Evolutionary conservation across 2,888 invertebrate genomes (phyloP).

Genomic region (Hypena proboscidalis): DNA sequence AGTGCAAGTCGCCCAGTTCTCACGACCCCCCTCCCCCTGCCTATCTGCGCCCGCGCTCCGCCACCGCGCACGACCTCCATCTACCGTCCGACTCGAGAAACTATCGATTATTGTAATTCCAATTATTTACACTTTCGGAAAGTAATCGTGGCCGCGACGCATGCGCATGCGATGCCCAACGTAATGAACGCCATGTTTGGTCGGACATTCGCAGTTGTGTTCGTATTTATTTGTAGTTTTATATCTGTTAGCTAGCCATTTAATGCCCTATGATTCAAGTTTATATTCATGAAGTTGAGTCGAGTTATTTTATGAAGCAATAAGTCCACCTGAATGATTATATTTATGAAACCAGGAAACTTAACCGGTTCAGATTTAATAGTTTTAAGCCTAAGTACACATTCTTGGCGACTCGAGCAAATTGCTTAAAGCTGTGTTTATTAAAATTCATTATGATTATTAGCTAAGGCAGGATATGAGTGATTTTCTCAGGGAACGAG

Average conservation of each 20-base stretch:
- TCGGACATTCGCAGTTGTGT: slow-evolving; percentile 26
- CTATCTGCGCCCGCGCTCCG: slow-evolving; percentile 19
- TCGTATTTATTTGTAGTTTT: slow-evolving; percentile 34
- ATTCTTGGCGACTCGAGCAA: not conserved
- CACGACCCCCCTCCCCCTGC: slow-evolving; percentile 64
- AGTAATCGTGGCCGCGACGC: slow-evolving; percentile 57
- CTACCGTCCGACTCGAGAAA: slow-evolving; percentile 54
- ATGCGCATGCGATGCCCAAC: slow-evolving; percentile 54
- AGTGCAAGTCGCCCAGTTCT: slow-evolving; percentile 82
- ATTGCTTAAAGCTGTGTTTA: not conserved
- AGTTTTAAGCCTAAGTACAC: not conserved
- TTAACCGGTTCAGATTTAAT: slow-evolving; percentile 11
- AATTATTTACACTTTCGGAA: slow-evolving; percentile 73
- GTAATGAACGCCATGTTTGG: slow-evolving; percentile 59
- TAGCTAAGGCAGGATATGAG: not conserved
- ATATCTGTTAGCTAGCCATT: slow-evolving; percentile 6
- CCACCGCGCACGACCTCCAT: slow-evolving; percentile 47
- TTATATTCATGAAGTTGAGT: not conserved
- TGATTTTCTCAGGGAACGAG: not conserved
- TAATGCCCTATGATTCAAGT: not conserved
- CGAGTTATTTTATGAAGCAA: slow-evolving; percentile 3
- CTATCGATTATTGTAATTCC: slow-evolving; percentile 69
- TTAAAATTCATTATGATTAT: not conserved
- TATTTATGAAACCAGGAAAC: slow-evolving; percentile 22
- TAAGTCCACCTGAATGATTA: slow-evolving; percentile 1